Evolutionary conservation across 2,113 vertebrate genomes (phyloP).

Genomic region (Hemiprocne comata): DNA sequence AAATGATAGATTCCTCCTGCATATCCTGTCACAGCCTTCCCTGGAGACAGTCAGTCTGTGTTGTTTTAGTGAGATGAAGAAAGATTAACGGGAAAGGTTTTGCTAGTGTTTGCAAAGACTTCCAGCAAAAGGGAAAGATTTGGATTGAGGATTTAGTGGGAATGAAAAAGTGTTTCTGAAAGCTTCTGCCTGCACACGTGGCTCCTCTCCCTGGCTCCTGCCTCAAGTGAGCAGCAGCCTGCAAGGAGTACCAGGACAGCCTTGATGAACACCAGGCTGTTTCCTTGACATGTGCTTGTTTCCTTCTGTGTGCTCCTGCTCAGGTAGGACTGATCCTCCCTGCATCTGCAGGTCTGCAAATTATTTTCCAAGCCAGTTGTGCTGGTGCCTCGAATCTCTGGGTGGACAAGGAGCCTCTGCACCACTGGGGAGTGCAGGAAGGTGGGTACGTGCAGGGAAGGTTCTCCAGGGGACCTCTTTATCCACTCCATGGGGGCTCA

Average conservation of each 20-base stretch:
- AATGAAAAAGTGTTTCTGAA: neutral
- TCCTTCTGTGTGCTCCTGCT: neutral
- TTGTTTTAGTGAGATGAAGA: slow-evolving; percentile 69
- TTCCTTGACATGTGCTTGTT: neutral
- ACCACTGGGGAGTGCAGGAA: neutral
- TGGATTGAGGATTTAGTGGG: slow-evolving; percentile 22
- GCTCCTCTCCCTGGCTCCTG: neutral
- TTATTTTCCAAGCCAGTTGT: neutral
- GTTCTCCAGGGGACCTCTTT: neutral
- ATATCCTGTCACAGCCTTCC: slow-evolving; percentile 68
- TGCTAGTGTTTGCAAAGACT: slow-evolving; percentile 53
- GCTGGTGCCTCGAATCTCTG: neutral
- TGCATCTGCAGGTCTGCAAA: neutral
- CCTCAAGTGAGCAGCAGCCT: neutral
- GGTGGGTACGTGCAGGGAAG: neutral
- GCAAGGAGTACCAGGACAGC: neutral
- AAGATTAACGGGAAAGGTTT: slow-evolving; percentile 68
- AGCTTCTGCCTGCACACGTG: neutral
- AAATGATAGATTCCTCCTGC: slow-evolving; percentile 67
- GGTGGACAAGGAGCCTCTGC: neutral
- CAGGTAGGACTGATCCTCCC: neutral
- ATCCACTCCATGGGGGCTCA: neutral
- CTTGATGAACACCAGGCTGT: neutral
- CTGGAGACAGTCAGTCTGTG: slow-evolving; percentile 73
- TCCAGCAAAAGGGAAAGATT: slow-evolving; percentile 31